Conservation (phyloP, 1,140 invertebrate genomes). For the Cotesia vestalis region DNA sequence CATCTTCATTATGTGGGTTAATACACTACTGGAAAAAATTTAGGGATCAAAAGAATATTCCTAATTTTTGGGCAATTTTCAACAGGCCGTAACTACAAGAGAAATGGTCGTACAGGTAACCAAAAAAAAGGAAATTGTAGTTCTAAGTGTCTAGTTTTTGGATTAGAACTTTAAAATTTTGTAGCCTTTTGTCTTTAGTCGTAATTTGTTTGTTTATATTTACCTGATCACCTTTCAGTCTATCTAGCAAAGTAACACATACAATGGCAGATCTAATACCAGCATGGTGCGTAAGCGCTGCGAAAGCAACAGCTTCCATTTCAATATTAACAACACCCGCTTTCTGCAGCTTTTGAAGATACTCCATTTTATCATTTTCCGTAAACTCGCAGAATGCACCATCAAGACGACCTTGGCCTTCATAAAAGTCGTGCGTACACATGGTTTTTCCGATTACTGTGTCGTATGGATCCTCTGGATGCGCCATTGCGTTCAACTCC, state of each 20-base stretch:
- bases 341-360: constrained; percentile 79
- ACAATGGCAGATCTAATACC: constrained; percentile 92
- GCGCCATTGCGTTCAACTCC: constrained; percentile 79
- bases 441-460: constrained; percentile 91
- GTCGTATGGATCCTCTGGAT: constrained; percentile 81
- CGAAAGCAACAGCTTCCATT: constrained; percentile 95
- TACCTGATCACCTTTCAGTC: constrained; percentile 94
- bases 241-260: constrained; percentile 92
- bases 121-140: too few species aligned
- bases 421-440: constrained; percentile 97
- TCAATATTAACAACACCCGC: constrained; percentile 94
- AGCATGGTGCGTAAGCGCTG: constrained; percentile 93
- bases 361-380: constrained; percentile 89
- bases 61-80: too few species aligned
- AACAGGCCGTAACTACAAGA: too few species aligned
- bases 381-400: constrained; percentile 97
- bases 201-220: constrained; percentile 10
- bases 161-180: too few species aligned
- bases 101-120: too few species aligned
- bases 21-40: too few species aligned
- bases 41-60: too few species aligned
- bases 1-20: too few species aligned
- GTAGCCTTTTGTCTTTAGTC: too few species aligned
- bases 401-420: constrained; percentile 94
- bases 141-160: too few species aligned